phyloP scores from a whole-genome alignment of 1,140 invertebrate species.

The Lasaia peninsularis region DNA sequence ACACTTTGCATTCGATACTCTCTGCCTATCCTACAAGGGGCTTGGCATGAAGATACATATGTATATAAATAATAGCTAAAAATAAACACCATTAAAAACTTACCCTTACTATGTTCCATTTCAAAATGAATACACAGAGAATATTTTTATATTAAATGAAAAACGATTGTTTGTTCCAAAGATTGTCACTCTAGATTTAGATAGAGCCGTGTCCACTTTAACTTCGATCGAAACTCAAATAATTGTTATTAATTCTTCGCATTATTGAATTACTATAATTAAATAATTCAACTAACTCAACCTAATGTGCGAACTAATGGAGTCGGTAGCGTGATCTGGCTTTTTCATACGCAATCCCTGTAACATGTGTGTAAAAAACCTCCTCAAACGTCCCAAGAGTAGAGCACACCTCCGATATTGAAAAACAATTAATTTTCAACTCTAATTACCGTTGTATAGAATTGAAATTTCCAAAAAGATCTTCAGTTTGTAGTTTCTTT shows the following conservation, averaged over 20 bases:
- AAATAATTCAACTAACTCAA: slow-evolving; percentile 72
- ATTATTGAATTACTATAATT: slow-evolving; percentile 76
- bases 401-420: slow-evolving; percentile 40
- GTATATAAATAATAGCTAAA: background rate
- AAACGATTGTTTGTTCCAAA: slow-evolving; percentile 20
- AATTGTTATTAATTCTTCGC: slow-evolving; percentile 70
- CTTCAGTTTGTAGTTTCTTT: background rate
- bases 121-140: slow-evolving; percentile 19
- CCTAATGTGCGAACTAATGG: slow-evolving; percentile 75
- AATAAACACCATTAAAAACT: slow-evolving; percentile 25
- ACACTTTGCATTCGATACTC: too few species aligned
- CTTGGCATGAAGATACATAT: too few species aligned
- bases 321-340: slow-evolving; percentile 67
- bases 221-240: slow-evolving; percentile 55
- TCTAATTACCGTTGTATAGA: background rate
- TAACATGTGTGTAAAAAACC: slow-evolving; percentile 62
- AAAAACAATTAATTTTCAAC: slow-evolving; percentile 13
- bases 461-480: slow-evolving; percentile 14
- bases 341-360: slow-evolving; percentile 41
- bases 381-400: slow-evolving; percentile 37
- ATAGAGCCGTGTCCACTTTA: slow-evolving; percentile 40
- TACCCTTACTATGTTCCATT: slow-evolving; percentile 66
- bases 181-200: slow-evolving; percentile 37
- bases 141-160: slow-evolving; percentile 22
- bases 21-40: too few species aligned